Evolutionary conservation across 2,888 invertebrate genomes (phyloP).

Genomic region (Tanypteryx hageni): DNA sequence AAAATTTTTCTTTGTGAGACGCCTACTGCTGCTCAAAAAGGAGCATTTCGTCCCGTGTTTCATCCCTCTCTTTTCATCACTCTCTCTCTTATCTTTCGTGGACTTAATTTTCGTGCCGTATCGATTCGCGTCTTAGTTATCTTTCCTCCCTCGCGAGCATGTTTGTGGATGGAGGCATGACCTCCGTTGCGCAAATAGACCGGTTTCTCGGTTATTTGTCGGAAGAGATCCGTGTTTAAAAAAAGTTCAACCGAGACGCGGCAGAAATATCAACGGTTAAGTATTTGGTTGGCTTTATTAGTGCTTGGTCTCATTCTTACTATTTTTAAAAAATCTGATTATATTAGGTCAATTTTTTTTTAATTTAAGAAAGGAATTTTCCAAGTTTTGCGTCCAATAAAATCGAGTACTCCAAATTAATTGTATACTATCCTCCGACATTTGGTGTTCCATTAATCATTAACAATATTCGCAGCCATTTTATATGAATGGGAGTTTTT

Average conservation of each 20-base stretch:
- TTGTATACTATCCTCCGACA: too few relatives aligned
- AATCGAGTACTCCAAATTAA: too few relatives aligned
- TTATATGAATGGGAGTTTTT: too few relatives aligned
- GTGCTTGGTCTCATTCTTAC: too few relatives aligned
- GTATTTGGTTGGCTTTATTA: too few relatives aligned
- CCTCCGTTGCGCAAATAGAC: conserved; percentile 50
- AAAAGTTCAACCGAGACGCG: neutral
- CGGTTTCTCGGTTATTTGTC: conserved; percentile 12
- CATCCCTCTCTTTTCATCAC: neutral
- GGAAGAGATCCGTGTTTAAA: neutral
- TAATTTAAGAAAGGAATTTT: too few relatives aligned
- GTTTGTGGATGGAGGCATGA: conserved; percentile 43
- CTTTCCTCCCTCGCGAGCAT: neutral
- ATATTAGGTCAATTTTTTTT: too few relatives aligned
- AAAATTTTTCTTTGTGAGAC: neutral
- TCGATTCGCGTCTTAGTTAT: neutral
- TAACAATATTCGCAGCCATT: too few relatives aligned
- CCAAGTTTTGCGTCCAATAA: too few relatives aligned
- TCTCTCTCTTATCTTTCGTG: neutral
- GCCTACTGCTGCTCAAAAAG: neutral
- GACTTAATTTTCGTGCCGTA: conserved; percentile 5
- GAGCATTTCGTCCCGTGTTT: neutral
- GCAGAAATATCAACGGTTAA: too few relatives aligned
- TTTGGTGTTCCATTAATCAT: too few relatives aligned
- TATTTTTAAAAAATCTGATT: too few relatives aligned